phyloP scores from a whole-genome alignment of 2,888 invertebrate species.

The Pegoplata infirma region DNA sequence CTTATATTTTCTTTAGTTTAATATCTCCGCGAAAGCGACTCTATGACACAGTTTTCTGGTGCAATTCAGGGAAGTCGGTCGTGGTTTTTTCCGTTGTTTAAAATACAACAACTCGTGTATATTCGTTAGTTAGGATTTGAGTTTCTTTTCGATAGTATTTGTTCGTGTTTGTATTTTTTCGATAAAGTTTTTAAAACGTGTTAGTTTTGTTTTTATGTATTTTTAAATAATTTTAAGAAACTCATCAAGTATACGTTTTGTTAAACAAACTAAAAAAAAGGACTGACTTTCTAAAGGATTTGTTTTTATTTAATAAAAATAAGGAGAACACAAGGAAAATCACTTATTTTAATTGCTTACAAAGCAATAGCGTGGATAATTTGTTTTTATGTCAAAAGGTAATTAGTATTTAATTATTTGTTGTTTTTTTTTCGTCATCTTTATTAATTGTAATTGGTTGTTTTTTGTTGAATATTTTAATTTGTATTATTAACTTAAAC shows the following conservation, averaged over 20 bases:
- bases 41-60: slow-evolving; percentile 76
- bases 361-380: slow-evolving; percentile 4
- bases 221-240: background rate
- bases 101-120: slow-evolving; percentile 34
- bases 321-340: background rate
- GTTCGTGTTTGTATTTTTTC: slow-evolving; percentile 13
- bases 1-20: slow-evolving; percentile 61
- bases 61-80: slow-evolving; percentile 77
- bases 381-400: slow-evolving; percentile 2
- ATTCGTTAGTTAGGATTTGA: slow-evolving; percentile 47
- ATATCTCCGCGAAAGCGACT: slow-evolving; percentile 67
- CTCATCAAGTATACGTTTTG: background rate
- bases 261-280: background rate
- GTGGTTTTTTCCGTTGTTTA: slow-evolving; percentile 63
- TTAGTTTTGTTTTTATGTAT: background rate
- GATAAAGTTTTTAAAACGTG: background rate
- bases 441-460: background rate
- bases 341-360: background rate
- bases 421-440: background rate
- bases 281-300: background rate
- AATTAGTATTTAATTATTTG: too few relatives aligned
- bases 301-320: background rate
- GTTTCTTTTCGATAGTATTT: slow-evolving; percentile 34
- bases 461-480: background rate
- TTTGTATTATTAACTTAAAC: background rate